A percentile compares a stretch with the other conserved stretches of the same genome.
Evolutionary conservation across 2,113 vertebrate genomes (phyloP).

Genomic region (Corvus hawaiiensis): DNA sequence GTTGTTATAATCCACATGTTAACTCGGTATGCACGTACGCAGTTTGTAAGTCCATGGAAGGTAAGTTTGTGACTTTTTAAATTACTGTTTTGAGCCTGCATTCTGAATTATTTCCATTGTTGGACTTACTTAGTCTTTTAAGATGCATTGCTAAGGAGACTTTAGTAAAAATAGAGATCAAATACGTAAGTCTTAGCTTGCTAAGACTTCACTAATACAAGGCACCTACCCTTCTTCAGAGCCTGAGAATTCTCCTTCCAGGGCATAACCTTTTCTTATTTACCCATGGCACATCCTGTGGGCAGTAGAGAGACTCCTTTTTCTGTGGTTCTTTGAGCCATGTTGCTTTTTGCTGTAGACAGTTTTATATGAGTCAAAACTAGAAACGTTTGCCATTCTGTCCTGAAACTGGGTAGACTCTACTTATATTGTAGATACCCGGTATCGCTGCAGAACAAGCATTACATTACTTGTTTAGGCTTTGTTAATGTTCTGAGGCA

Average conservation of each 20-base stretch:
- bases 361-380: neutral
- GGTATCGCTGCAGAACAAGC: neutral
- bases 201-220: neutral
- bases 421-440: neutral
- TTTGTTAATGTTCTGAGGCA: neutral
- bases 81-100: neutral
- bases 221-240: neutral
- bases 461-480: neutral
- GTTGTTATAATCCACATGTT: constrained; percentile 98
- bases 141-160: neutral
- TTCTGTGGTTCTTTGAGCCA: neutral
- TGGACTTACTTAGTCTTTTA: neutral
- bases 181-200: neutral
- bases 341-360: neutral
- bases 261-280: neutral
- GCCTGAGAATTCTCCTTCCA: neutral
- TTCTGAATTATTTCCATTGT: neutral
- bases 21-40: constrained; percentile 92
- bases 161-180: neutral
- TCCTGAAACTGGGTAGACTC: neutral
- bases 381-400: neutral
- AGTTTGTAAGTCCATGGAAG: constrained; percentile 93
- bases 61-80: constrained; percentile 67
- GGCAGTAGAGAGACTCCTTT: neutral
- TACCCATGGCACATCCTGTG: accelerated